These are phyloP conservation scores for Myotis brandtii DNA, from an alignment of 2,113 vertebrate species.

Conservation along the genomic window DNA sequence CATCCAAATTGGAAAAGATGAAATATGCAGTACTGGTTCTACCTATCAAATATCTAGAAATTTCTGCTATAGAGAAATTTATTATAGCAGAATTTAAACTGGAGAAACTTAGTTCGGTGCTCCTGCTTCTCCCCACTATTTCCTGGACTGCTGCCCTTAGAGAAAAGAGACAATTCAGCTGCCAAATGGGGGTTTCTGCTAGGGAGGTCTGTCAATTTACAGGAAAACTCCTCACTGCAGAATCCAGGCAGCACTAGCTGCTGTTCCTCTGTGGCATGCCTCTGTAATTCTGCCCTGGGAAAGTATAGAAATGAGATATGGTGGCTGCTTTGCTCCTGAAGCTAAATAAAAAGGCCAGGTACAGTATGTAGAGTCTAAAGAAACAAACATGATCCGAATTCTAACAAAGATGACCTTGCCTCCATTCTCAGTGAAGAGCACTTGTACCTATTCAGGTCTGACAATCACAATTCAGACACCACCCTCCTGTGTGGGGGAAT, in stretches of 20 bases:
- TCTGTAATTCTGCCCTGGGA: neutral
- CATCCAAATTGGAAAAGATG: too few species aligned
- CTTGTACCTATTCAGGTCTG: neutral
- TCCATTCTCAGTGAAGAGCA: neutral
- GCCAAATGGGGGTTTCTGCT: neutral
- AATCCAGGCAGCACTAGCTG: neutral
- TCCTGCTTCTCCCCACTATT: neutral
- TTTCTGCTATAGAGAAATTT: neutral
- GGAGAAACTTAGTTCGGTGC: neutral
- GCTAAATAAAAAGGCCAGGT: slow-evolving; percentile 60
- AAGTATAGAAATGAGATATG: neutral
- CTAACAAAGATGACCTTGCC: neutral
- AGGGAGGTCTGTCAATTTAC: slow-evolving; percentile 41
- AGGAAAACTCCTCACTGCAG: slow-evolving; percentile 4
- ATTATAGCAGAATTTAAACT: neutral
- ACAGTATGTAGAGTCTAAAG: neutral
- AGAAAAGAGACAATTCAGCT: neutral
- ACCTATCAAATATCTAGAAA: neutral
- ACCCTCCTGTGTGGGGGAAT: neutral
- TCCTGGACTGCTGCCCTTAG: neutral
- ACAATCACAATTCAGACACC: neutral
- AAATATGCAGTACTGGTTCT: neutral
- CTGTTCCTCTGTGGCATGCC: slow-evolving; percentile 22
- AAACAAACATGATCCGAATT: neutral
- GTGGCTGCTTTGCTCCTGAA: slow-evolving; percentile 54